These are phyloP conservation scores for Trichomalopsis sarcophagae DNA, from an alignment of 1,140 invertebrate genomes.

Conservation along the genomic window DNA sequence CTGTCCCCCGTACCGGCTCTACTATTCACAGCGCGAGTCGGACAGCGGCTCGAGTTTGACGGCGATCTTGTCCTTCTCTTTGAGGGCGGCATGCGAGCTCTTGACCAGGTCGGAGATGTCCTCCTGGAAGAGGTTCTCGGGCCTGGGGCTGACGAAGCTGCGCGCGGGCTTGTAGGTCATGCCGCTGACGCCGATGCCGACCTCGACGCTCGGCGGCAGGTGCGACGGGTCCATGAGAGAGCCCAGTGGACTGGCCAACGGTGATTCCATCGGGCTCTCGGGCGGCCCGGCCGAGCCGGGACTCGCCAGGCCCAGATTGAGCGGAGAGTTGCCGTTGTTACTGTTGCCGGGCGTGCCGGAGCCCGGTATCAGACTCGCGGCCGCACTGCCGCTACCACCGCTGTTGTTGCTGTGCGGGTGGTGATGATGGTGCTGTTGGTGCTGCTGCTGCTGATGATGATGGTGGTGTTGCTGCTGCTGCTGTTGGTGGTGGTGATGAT, in stretches of 20 bases:
- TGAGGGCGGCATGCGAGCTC: slow-evolving; percentile 72
- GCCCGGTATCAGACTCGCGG: not conserved
- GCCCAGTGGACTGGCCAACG: slow-evolving; percentile 74
- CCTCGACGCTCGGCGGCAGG: slow-evolving; percentile 74
- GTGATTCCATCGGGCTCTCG: slow-evolving; percentile 74
- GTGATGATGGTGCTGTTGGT: slow-evolving; percentile 14
- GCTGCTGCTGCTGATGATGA: slow-evolving; percentile 41
- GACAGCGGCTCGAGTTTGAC: slow-evolving; percentile 73
- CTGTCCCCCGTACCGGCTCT: slow-evolving; percentile 47
- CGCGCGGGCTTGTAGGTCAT: slow-evolving; percentile 81
- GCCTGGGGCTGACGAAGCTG: slow-evolving; percentile 77
- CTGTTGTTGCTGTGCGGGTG: slow-evolving; percentile 45
- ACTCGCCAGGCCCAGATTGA: slow-evolving; percentile 75
- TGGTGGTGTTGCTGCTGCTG: slow-evolving; percentile 37
- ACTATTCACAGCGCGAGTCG: slow-evolving; percentile 73
- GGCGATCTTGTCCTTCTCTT: slow-evolving; percentile 74
- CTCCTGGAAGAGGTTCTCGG: slow-evolving; percentile 80
- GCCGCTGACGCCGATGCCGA: slow-evolving; percentile 79
- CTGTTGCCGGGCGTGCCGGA: slow-evolving; percentile 54
- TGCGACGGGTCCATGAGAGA: slow-evolving; percentile 70
- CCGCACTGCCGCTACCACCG: not conserved
- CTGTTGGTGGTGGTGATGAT: slow-evolving; percentile 7
- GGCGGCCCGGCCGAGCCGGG: slow-evolving; percentile 72
- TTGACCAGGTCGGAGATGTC: slow-evolving; percentile 79
- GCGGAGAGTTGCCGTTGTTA: slow-evolving; percentile 75